Conservation (phyloP, 2,113 vertebrate species). For the Rousettus leschenaultii region DNA sequence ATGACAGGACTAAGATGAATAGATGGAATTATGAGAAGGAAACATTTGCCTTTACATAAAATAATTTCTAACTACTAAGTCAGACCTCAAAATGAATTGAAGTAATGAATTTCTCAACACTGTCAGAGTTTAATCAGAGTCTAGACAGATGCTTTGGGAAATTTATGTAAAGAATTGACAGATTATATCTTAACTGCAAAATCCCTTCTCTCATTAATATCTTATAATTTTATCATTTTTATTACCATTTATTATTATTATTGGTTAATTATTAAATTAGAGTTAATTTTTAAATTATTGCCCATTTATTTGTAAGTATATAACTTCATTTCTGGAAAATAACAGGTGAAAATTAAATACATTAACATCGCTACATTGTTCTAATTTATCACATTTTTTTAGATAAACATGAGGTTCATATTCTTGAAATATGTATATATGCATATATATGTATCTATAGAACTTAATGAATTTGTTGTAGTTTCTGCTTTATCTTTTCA, state of each 20-base stretch:
- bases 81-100: not conserved
- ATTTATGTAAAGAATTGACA: not conserved
- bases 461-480: not conserved
- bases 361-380: not conserved
- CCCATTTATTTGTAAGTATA: not conserved
- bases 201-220: not conserved
- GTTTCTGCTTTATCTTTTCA: not conserved
- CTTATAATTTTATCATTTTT: not conserved
- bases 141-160: not conserved
- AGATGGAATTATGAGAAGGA: not conserved
- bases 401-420: not conserved
- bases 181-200: not conserved
- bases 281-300: not conserved
- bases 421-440: not conserved
- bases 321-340: not conserved
- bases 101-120: not conserved
- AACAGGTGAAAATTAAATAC: not conserved
- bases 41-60: not conserved
- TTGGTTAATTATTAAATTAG: not conserved
- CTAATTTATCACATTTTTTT: not conserved
- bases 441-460: not conserved
- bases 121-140: not conserved
- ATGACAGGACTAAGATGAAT: not conserved
- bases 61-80: not conserved
- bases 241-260: not conserved